Evolutionary conservation across 2,797 vertebrate species (phyloP), one percentile per base, ranked within the genome.

Genomic region (Brotula barbata): DNA sequence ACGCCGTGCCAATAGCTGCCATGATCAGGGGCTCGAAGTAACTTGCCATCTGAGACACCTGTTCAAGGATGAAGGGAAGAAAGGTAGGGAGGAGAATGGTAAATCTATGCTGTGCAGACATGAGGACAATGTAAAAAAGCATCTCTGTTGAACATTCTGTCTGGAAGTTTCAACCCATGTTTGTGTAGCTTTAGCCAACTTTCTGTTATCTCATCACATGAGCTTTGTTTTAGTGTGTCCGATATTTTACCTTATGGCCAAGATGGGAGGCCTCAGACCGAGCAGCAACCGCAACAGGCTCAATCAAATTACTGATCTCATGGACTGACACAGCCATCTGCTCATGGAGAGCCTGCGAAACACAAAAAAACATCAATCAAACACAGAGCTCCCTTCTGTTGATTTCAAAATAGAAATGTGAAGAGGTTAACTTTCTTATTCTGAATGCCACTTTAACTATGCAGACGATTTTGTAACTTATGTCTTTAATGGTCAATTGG

Each of bases 1-100:
- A 98, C 0, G 96, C 95, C 7, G 95, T 93, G 0, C 95, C 96
- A 0, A 98, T 89, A 23, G 95, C 91, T 0, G 96, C 96, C 89
- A 96, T 90, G 48, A 96, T 96, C 52, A 99, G 92, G 0, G 96
- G 96, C 76, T 98, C 95, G 2, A 99, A 99, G 88, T 99, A 99
- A 73, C 95, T 96, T 15, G 92, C 95, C 94, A 99, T 98, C 88
- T 98, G 97, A 67, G 96, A 96, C 11, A 99, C 96, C 97, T 99
- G 87, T 20, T 46, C 0, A 64, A 13, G 23, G 16, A 22, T 22
- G 50, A n/a, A 21, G 8, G 6, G 15, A 46, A 48, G 12, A 67
- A 39, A 57, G 31, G 34, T 7, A 11, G 13, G 34, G 13, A 36
- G 9, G 34, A 11, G 12, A 33, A 33, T 2, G 6, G 31, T 33